Evolutionary conservation across 2,888 invertebrate species (phyloP).

Genomic region (Nezara viridula): DNA sequence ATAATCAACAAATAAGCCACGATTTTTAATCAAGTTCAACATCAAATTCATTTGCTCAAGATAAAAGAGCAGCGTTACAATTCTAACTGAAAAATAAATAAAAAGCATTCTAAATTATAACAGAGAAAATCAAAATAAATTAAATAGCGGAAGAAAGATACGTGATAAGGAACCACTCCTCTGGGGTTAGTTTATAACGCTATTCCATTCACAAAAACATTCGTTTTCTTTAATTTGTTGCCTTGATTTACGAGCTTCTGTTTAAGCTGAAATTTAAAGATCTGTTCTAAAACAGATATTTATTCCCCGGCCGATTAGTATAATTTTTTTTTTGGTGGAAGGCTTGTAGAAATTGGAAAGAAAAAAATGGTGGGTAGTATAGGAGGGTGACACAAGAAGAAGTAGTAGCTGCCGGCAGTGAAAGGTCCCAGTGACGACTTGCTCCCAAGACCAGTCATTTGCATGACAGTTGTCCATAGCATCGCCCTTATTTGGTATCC

Average conservation of each 20-base stretch:
- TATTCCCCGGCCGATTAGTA: not conserved
- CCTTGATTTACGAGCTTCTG: constrained; percentile 4
- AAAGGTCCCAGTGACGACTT: constrained; percentile 43
- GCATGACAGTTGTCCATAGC: constrained; percentile 43
- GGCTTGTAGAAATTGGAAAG: not conserved
- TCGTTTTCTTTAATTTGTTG: constrained; percentile 26
- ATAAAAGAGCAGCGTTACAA: not conserved
- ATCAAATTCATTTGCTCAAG: not conserved
- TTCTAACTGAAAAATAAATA: not conserved
- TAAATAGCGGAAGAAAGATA: not conserved
- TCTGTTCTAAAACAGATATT: constrained; percentile 5
- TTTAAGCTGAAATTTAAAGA: constrained; percentile 12
- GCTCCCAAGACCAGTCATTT: constrained; percentile 40
- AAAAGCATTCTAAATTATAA: not conserved
- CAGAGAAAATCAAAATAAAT: not conserved
- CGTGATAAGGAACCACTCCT: not conserved
- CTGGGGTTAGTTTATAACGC: not conserved
- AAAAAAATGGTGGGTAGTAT: not conserved
- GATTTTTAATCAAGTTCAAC: too few relatives aligned
- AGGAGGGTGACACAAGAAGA: constrained; percentile 33
- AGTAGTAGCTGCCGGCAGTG: constrained; percentile 25
- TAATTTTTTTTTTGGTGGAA: not conserved
- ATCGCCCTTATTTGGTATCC: constrained; percentile 19
- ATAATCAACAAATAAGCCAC: too few relatives aligned
- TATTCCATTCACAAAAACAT: constrained; percentile 38